Evolutionary conservation across 92 coral and sea anemone species (phyloP).

Genomic region (Paramuricea clavata): DNA sequence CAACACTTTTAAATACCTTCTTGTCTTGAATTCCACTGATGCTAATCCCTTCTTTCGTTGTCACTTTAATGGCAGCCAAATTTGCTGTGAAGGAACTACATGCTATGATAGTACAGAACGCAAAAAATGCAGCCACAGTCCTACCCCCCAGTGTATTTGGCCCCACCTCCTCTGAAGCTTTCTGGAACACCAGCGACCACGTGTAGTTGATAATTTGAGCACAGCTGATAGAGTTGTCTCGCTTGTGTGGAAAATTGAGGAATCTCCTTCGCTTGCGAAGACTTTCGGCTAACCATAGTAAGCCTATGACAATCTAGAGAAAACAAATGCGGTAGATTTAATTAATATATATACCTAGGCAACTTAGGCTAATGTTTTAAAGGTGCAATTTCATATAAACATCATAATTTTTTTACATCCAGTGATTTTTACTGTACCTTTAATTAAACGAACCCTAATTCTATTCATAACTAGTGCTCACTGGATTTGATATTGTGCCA

Average conservation of each 20-base stretch:
- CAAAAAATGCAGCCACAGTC: constrained; percentile 38
- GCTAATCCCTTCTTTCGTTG: constrained; percentile 27
- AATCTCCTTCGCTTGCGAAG: constrained; percentile 26
- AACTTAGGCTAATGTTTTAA: no score
- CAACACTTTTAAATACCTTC: neutral
- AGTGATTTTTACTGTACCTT: no score
- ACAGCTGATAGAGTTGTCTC: neutral
- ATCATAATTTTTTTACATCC: no score
- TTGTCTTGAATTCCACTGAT: constrained; percentile 29
- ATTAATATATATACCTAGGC: no score
- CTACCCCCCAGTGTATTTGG: constrained; percentile 42
- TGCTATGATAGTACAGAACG: constrained; percentile 41
- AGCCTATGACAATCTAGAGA: neutral
- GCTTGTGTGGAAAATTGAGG: neutral
- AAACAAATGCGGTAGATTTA: constrained; percentile 8
- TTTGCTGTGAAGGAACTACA: constrained; percentile 44
- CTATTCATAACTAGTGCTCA: no score
- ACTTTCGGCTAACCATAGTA: constrained; percentile 4
- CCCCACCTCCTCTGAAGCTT: constrained; percentile 42
- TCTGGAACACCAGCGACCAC: constrained; percentile 37
- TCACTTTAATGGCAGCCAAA: constrained; percentile 31
- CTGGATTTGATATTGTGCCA: no score
- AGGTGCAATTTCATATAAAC: no score
- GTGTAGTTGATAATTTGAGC: constrained; percentile 38
- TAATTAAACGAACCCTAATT: no score